Evolutionary conservation across 2,888 invertebrate species (phyloP).

Genomic region (Acrocyrtus sp.): DNA sequence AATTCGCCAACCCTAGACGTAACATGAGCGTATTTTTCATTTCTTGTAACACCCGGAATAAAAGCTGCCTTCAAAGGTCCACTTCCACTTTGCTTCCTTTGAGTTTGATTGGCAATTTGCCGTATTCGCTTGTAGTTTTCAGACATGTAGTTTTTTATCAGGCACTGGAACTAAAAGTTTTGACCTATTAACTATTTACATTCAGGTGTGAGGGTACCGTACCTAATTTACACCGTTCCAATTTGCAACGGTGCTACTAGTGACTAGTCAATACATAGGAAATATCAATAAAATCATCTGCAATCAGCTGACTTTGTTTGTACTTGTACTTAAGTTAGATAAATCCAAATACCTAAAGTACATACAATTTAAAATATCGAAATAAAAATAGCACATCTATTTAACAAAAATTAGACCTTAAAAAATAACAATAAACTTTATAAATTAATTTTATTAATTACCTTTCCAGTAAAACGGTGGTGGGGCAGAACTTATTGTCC

Average conservation of each 20-base stretch:
- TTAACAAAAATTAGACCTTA: no score
- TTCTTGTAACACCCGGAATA: conserved; percentile 62
- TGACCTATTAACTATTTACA: no score
- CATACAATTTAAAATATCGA: no score
- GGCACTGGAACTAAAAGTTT: conserved; percentile 55
- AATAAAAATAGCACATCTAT: no score
- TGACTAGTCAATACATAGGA: no score
- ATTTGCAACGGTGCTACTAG: no score
- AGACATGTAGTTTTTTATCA: conserved; percentile 59
- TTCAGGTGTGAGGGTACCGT: neutral
- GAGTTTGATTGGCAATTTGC: conserved; percentile 51
- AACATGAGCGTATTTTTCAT: conserved; percentile 61
- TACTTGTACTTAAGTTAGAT: no score
- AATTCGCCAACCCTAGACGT: conserved; percentile 54
- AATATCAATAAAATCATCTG: no score
- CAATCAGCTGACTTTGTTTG: no score
- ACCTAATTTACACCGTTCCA: neutral
- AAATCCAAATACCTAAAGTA: no score
- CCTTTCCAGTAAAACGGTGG: conserved; percentile 57
- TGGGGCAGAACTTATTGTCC: conserved; percentile 22
- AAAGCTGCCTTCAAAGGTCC: conserved; percentile 61
- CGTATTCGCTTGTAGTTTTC: conserved; percentile 59
- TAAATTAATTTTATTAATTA: conserved; percentile 19
- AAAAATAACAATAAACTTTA: no score
- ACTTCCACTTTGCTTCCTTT: conserved; percentile 48